Evolutionary conservation across 2,113 vertebrate genomes (phyloP), one percentile per base, ranked within the genome.

Genomic region (Macrotus californicus): DNA sequence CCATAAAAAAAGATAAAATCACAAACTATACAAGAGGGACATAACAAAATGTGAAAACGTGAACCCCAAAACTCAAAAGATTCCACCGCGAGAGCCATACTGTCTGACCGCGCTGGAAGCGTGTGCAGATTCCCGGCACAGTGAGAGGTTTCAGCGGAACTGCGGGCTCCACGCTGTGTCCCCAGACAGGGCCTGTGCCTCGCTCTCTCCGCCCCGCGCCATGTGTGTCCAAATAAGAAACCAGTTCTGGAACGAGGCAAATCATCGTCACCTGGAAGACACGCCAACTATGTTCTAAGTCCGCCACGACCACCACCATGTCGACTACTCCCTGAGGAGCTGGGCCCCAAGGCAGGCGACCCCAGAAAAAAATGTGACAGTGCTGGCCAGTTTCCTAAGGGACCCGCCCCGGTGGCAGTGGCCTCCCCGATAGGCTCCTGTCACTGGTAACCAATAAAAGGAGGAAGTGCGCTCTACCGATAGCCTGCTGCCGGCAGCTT

Each of bases 101-200:
- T 0, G n/a, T 39, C 4, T 26, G n/a, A 39, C 22, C 1, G 2
- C 52, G 2, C 1, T 56, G 15, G 10, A 1, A 16, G 24, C 14
- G 46, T 56, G 72, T 31, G 72, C 11, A 4, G 26, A 10, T 8
- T 56, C 77, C 16, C 2, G 52, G 50, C 50, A 14, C n/a, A 21
- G 36, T 4, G 5, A 14, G 34, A 5, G 50, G 15, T 15, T 15
- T n/a, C 18, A 26, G 77, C 16, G 46, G 21, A 50, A 13, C n/a
- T 11, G 76, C 7, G 76, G 34, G 48, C n/a, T 2, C 7, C 3
- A 22, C 76, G 14, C 48, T 7, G 34, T 12, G 8, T 24, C 48
- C 77, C 5, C 50, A 13, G 6, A 36, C 52, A 8, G 24, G 41
- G 24, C n/a, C 77, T 2, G 12, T 4, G 52, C 77, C 52, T 26